These are phyloP conservation scores for Drosophila helvetica DNA, from an alignment of 2,888 invertebrate genomes.

Conservation along the genomic window DNA sequence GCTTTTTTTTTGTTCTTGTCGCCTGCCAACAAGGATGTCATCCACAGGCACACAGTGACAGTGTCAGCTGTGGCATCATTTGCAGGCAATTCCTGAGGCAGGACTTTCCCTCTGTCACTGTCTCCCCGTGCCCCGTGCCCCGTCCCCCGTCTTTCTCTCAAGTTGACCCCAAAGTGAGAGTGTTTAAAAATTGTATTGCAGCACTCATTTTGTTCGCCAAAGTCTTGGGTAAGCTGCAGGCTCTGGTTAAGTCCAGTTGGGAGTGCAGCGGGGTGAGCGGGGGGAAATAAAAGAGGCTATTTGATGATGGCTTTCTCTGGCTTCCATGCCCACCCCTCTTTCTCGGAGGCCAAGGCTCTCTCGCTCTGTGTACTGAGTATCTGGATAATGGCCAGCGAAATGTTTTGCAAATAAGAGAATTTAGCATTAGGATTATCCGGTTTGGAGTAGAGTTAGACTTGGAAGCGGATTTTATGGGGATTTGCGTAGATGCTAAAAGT, in stretches of 20 bases:
- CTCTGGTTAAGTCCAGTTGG: neutral
- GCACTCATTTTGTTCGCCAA: slow-evolving; percentile 47
- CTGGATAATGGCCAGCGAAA: slow-evolving; percentile 11
- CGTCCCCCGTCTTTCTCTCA: neutral
- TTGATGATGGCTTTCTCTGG: slow-evolving; percentile 34
- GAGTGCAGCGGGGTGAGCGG: neutral
- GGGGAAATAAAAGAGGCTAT: slow-evolving; percentile 8
- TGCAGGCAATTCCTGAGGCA: slow-evolving; percentile 56
- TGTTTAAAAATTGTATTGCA: slow-evolving; percentile 67
- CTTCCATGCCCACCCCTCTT: slow-evolving; percentile 16
- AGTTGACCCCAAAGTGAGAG: slow-evolving; percentile 39
- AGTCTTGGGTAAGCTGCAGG: slow-evolving; percentile 42
- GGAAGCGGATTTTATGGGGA: neutral
- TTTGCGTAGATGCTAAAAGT: neutral
- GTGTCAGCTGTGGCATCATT: slow-evolving; percentile 48
- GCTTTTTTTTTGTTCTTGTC: slow-evolving; percentile 5
- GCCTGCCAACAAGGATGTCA: slow-evolving; percentile 49
- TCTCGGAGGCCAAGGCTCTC: slow-evolving; percentile 24
- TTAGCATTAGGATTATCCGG: slow-evolving; percentile 23
- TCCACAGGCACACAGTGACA: slow-evolving; percentile 21
- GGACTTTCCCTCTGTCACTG: slow-evolving; percentile 29
- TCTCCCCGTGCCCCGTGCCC: too few species aligned
- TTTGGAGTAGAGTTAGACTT: slow-evolving; percentile 8
- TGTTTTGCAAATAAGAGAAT: slow-evolving; percentile 23
- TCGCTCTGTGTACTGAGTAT: neutral